phyloP scores from a whole-genome alignment of 2,797 vertebrate species.

The Sebastes flavidus region DNA sequence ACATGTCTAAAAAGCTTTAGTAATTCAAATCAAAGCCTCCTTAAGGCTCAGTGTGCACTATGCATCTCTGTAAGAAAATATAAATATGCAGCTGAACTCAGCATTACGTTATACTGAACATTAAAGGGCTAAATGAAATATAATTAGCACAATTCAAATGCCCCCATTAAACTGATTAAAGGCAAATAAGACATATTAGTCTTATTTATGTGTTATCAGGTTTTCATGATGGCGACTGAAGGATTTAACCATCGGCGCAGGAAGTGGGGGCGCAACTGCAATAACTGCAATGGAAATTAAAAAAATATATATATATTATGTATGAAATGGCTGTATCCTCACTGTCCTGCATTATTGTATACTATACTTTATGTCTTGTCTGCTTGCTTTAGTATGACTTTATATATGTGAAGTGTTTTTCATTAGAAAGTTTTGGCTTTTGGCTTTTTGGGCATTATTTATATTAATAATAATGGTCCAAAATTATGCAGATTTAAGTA shows the following conservation, averaged over 20 bases:
- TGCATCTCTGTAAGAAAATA: neutral
- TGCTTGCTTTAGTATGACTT: too few relatives aligned
- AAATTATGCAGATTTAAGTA: neutral
- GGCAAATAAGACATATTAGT: neutral
- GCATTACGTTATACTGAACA: neutral
- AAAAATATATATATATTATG: neutral
- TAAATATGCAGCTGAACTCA: neutral
- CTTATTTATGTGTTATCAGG: constrained; percentile 13
- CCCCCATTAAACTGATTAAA: neutral
- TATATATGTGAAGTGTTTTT: too few relatives aligned
- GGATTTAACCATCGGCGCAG: neutral
- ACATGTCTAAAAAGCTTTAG: neutral
- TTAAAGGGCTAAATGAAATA: neutral
- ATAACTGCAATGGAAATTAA: neutral
- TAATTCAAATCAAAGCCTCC: neutral
- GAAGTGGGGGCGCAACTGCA: neutral
- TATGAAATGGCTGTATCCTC: neutral
- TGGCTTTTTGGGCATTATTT: neutral
- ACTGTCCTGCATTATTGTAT: neutral
- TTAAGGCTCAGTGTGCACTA: neutral
- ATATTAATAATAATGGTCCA: neutral
- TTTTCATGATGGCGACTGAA: constrained; percentile 5
- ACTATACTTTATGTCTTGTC: neutral
- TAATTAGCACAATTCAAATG: neutral
- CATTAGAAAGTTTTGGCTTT: neutral